These are phyloP conservation scores for Tichodroma muraria DNA, from an alignment of 2,113 vertebrate genomes.

Conservation along the genomic window DNA sequence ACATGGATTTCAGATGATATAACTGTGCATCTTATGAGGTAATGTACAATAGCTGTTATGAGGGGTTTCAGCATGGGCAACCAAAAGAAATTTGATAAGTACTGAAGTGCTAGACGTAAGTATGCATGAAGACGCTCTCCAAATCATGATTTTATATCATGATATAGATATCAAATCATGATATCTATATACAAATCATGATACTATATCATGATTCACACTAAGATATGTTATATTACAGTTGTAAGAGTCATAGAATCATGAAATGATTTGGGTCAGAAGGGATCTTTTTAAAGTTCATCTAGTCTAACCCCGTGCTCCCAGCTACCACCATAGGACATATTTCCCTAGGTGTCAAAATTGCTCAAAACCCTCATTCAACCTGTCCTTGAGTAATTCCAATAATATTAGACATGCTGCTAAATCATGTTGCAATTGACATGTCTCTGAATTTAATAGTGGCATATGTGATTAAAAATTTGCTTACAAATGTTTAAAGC, in stretches of 20 bases:
- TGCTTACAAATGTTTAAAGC: background rate
- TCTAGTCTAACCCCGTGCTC: background rate
- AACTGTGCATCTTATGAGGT: background rate
- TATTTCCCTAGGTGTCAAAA: background rate
- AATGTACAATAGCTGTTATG: background rate
- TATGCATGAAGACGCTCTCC: background rate
- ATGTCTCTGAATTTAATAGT: background rate
- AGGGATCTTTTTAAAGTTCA: background rate
- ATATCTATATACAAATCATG: no score
- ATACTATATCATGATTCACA: background rate
- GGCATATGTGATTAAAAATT: background rate
- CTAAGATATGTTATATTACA: background rate
- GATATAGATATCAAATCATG: no score
- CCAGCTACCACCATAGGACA: no score
- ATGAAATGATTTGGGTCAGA: background rate
- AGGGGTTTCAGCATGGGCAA: background rate
- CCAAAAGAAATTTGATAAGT: background rate
- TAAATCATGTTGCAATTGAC: background rate
- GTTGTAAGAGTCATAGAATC: background rate
- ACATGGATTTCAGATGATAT: background rate
- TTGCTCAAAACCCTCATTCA: background rate
- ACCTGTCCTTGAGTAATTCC: background rate
- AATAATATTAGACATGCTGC: background rate
- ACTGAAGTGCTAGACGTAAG: background rate
- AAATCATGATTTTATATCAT: no score